Base-by-base conservation (phyloP, 2,888 invertebrate genomes). In the Sisyra nigra region DNA sequence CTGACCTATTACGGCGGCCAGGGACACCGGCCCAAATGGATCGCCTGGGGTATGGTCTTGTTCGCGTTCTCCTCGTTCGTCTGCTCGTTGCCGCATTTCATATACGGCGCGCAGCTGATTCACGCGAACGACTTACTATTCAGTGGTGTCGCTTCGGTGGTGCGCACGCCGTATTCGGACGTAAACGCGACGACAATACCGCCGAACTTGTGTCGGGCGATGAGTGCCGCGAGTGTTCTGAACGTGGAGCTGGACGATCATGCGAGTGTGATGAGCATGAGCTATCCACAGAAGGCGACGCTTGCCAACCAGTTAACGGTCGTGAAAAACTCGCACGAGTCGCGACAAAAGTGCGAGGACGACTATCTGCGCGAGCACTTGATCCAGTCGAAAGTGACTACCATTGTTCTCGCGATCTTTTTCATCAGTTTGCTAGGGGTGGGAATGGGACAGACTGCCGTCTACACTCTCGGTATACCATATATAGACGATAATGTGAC, bases 401-500 rank as follows among this genome's bases (percentile, higher is more conserved):
- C 80, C 42, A 76, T 85, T 46, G 87, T 91, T 41, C 68, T 91
- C 51, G 82, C 80, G 42, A 88, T 91, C 66, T 84, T 92, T 63
- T 88, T 91, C 64, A 71, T 84, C 52, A 87, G 88, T 54, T 67
- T 92, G 51, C 68, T 92, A 42, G 84, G 88, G 46, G 87, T 91
- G 32, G 91, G 92, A 40, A 81, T 91, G 63, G 91, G 91, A 0
- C 89, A 89, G 65, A 92, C 92, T 1, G 88, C 91, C 10, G 88
- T 91, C 44, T 85, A 87, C 52, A 91, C 91, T 14, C 71, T 92
- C 34, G 92, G 91, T 13, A 91, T 92, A 54, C 91, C 92, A 3
- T 92, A 88, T 60, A 87, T 92, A 49, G 92, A 92, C 54, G 91
- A 92, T 62, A 92, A 92, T 61, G 89, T 92, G 46, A 86, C 87